phyloP scores from a whole-genome alignment of 2,113 vertebrate species.

The Lucifuga dentata region DNA sequence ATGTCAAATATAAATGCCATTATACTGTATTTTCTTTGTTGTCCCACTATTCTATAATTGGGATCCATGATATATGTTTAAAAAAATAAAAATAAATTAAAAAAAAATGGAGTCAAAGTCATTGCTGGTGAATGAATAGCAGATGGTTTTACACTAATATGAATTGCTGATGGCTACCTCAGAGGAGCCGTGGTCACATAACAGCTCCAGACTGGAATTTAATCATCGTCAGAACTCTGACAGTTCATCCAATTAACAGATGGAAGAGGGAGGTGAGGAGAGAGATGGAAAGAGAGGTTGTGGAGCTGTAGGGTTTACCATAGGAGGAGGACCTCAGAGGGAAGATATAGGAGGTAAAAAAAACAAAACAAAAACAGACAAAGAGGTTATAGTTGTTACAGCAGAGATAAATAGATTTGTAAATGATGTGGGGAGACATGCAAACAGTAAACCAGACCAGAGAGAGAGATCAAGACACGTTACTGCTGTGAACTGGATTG shows the following conservation, averaged over 20 bases:
- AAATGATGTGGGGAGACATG: background rate
- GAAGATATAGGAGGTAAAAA: constrained; percentile 17
- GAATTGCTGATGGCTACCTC: constrained; percentile 23
- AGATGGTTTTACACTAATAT: constrained; percentile 31
- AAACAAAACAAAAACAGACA: no score
- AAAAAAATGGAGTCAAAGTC: no score
- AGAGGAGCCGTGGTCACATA: constrained; percentile 18
- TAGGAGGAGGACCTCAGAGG: constrained; percentile 23
- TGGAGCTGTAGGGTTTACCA: constrained; percentile 25
- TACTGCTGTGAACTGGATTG: constrained; percentile 8
- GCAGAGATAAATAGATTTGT: constrained; percentile 22
- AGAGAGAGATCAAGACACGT: background rate
- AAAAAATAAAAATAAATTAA: no score
- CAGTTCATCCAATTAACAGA: constrained; percentile 75
- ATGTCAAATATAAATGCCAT: background rate
- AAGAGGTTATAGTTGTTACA: background rate
- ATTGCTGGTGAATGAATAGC: background rate
- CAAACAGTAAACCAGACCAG: constrained; percentile 5
- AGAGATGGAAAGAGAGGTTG: constrained; percentile 26
- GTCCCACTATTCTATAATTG: no score
- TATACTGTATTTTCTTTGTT: no score
- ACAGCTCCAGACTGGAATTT: constrained; percentile 44
- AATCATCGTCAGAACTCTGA: constrained; percentile 64
- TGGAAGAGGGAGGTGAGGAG: constrained; percentile 41
- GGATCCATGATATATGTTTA: no score